These are phyloP conservation scores for Apostichopus japonicus DNA, from an alignment of 35 echinoderm and acorn worm species.

Conservation along the genomic window DNA sequence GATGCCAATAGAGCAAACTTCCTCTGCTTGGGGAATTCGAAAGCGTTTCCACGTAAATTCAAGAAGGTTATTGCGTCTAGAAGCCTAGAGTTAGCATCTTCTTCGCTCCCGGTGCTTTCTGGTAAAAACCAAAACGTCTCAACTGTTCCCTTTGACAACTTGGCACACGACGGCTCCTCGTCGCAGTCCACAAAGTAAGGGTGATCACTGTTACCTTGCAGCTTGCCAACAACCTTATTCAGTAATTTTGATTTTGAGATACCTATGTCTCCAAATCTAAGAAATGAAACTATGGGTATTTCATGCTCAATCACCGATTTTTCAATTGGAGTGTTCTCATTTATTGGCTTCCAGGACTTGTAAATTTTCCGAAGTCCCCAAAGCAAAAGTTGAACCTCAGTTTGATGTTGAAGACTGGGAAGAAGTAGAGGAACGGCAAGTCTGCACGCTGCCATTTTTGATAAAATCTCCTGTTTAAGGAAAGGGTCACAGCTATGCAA, in stretches of 20 bases:
- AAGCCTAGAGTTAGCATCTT: neutral
- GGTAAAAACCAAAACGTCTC: conserved; percentile 34
- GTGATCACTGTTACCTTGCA: conserved; percentile 55
- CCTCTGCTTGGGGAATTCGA: neutral
- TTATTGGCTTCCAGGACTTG: conserved; percentile 15
- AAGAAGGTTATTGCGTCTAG: conserved; percentile 44
- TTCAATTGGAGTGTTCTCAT: neutral
- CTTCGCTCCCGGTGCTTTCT: neutral
- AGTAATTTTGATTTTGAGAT: conserved; percentile 51
- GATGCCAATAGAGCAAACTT: conserved; percentile 3
- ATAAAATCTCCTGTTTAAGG: conserved; percentile 29
- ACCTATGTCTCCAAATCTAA: neutral
- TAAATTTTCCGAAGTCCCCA: conserved; percentile 59
- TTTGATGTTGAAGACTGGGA: neutral
- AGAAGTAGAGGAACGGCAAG: conserved; percentile 43
- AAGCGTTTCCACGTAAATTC: conserved; percentile 38
- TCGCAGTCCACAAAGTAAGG: conserved; percentile 36
- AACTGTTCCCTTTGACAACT: conserved; percentile 36
- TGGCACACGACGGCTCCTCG: conserved; percentile 16
- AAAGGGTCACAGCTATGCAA: conserved; percentile 48
- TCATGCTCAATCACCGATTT: conserved; percentile 31
- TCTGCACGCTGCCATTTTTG: conserved; percentile 44
- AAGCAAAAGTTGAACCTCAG: neutral
- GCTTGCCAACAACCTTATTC: conserved; percentile 31
- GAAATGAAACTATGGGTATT: conserved; percentile 43